Base-by-base conservation (phyloP, 2,888 invertebrate species). In the Tipula lateralis region DNA sequence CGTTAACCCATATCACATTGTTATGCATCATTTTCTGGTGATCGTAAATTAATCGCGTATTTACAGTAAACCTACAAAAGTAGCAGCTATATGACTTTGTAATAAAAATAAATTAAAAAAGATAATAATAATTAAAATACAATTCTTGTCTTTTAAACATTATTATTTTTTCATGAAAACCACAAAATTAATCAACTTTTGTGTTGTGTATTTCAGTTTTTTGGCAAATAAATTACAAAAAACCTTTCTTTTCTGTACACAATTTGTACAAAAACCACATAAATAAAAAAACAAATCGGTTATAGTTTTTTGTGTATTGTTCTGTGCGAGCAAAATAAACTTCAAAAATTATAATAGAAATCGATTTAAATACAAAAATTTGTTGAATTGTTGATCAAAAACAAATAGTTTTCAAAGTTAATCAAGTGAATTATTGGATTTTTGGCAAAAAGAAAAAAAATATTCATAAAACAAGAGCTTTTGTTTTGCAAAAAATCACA, bases 171-270 rank as follows among this genome's bases (percentile, higher is more conserved):
- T 66, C 24, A 6, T 24, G 66, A 66, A 66, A 66, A 66, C 66
- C 66, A 66, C 66, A 66, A 66, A 66, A 66, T 66, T 66, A 66
- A 66, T 66, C 66, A 66, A 66, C 66, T 66, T 66, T 66, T 66
- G 66, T 66, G 66, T 66, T 66, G 19, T 66, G 24, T 24, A 24
- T 66, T 66, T 66, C 5, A 66, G 66, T 66, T 66, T 50, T 66
- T 66, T 66, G 66, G 66, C 66, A 66, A 66, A 66, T 66, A 66
- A 66, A 66, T 66, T 66, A 66, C 66, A 66, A 66, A 66, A 66
- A 66, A 66, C 66, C 66, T 66, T 66, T 66, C 66, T 66, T 66
- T 66, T 66, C 66, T 66, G 66, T 24, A 66, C 66, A 66, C 66
- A 66, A 66, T 66, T 66, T 19, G 24, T 24, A 66, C 66, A 66